Evolutionary conservation across 2,113 vertebrate genomes (phyloP).

Genomic region (Rattus norvegicus): DNA sequence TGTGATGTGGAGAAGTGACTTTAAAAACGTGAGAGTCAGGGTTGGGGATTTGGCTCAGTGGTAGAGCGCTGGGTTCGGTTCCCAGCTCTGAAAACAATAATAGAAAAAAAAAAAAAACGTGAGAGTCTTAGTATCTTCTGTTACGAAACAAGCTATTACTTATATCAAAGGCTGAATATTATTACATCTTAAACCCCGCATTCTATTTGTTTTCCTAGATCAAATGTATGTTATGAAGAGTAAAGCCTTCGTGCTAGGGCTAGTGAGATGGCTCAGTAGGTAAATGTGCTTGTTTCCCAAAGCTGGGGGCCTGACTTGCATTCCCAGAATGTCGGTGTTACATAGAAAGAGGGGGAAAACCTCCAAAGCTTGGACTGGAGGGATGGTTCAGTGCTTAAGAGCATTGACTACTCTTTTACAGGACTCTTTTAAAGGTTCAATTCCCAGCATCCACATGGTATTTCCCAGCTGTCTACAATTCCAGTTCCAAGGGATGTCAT

Average conservation of each 20-base stretch:
- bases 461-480: not conserved
- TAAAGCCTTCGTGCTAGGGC: not conserved
- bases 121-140: not conserved
- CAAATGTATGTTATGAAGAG: not conserved
- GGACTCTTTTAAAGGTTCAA: not conserved
- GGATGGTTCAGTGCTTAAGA: not conserved
- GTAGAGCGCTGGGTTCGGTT: no score
- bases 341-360: not conserved
- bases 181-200: not conserved
- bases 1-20: not conserved
- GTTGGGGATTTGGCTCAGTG: no score
- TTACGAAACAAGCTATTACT: not conserved
- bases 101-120: no score
- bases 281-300: not conserved
- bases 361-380: not conserved
- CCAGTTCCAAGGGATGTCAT: not conserved
- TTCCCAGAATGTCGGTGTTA: not conserved
- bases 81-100: no score
- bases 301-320: not conserved
- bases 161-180: not conserved
- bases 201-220: not conserved
- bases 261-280: not conserved
- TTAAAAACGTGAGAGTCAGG: not conserved
- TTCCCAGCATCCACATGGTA: not conserved
- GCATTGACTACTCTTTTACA: not conserved